Conservation (phyloP, 2,113 vertebrate species). For the Tragelaphus strepsiceros region DNA sequence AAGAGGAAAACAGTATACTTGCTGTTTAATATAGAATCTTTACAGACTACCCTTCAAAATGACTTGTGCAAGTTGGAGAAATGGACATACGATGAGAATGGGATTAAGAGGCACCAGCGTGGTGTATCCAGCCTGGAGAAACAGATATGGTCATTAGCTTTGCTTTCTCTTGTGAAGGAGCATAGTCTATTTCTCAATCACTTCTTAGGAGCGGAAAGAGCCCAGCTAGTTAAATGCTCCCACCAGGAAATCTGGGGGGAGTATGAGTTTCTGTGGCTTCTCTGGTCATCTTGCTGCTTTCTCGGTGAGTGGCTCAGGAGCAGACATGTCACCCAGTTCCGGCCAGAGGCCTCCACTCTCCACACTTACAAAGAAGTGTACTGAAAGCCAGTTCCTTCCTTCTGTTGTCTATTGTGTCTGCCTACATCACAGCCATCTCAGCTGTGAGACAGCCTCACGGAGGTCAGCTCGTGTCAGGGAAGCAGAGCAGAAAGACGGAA, state of each 20-base stretch:
- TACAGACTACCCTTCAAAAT: background rate
- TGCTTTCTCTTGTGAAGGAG: background rate
- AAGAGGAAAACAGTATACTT: background rate
- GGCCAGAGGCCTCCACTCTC: background rate
- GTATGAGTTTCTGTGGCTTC: background rate
- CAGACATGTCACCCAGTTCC: background rate
- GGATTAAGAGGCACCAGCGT: background rate
- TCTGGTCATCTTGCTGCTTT: background rate
- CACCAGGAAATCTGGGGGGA: background rate
- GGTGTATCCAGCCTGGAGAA: background rate
- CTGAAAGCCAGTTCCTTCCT: background rate
- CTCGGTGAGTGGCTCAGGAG: background rate
- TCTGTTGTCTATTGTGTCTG: background rate
- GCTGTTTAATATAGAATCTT: background rate
- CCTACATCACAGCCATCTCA: background rate
- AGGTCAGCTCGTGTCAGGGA: background rate
- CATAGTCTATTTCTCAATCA: background rate
- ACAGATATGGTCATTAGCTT: background rate
- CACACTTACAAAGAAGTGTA: background rate
- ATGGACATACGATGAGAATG: background rate
- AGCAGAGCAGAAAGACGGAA: background rate
- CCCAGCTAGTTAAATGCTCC: background rate
- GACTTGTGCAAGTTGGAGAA: background rate
- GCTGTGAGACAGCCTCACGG: accelerated
- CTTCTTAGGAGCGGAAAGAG: background rate